Evolutionary conservation across 2,797 vertebrate genomes (phyloP).

Genomic region (Smutsia gigantea): DNA sequence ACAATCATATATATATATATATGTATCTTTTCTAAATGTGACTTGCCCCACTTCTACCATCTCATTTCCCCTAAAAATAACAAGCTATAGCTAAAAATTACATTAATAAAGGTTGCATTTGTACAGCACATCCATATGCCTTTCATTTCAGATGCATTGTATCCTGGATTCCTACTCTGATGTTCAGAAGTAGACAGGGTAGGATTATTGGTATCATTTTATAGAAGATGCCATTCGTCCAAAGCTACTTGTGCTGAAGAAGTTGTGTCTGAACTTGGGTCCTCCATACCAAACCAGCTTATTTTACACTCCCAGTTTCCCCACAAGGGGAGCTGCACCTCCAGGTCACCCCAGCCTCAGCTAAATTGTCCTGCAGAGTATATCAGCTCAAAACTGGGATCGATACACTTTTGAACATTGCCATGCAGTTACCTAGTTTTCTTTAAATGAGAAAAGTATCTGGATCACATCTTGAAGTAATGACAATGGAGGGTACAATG

Average conservation of each 20-base stretch:
- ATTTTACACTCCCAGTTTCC: background rate
- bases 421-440: background rate
- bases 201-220: background rate
- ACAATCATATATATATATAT: background rate
- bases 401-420: background rate
- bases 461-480: background rate
- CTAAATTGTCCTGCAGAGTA: background rate
- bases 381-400: background rate
- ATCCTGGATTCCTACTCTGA: background rate
- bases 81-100: background rate
- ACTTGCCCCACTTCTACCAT: background rate
- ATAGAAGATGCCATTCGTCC: background rate
- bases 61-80: background rate
- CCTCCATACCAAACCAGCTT: background rate
- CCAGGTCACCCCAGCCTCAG: background rate
- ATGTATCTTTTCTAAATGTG: background rate
- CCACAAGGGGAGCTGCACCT: background rate
- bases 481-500: background rate
- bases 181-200: background rate
- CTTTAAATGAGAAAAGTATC: background rate
- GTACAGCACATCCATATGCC: background rate
- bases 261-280: background rate
- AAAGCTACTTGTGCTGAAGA: background rate
- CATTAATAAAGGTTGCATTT: background rate
- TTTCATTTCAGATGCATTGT: background rate